Percentiles rank a stretch among this genome's conserved stretches.
Evolutionary conservation across 2,888 invertebrate species (phyloP).

Genomic region (Melinopterus prodromus): DNA sequence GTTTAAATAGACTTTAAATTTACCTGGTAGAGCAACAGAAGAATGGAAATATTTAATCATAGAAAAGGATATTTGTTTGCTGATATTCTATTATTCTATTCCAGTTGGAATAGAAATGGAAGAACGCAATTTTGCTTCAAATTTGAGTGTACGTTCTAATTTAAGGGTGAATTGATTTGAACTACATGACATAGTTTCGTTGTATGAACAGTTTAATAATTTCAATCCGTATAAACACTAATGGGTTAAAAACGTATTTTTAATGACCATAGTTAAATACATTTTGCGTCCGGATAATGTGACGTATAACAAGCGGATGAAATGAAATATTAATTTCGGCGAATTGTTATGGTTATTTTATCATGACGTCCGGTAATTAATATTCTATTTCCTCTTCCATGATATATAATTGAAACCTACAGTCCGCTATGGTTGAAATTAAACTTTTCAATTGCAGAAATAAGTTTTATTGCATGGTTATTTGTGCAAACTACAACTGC

Average conservation of each 20-base stretch:
- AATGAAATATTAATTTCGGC: slow-evolving; percentile 13
- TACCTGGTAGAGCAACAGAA: too few relatives aligned
- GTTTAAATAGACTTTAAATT: too few relatives aligned
- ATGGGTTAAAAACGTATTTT: not conserved
- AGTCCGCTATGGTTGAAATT: not conserved
- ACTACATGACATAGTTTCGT: not conserved
- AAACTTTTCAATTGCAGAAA: not conserved
- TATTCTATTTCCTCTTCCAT: not conserved
- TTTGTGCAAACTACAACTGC: not conserved
- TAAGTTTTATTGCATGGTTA: not conserved
- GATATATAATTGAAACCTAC: not conserved
- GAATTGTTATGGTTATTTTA: not conserved
- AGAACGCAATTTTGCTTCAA: too few relatives aligned
- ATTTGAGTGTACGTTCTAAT: too few relatives aligned
- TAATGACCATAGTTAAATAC: slow-evolving; percentile 8
- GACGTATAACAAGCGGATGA: slow-evolving; percentile 7
- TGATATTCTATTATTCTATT: too few relatives aligned
- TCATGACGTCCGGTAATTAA: not conserved
- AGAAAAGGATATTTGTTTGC: too few relatives aligned
- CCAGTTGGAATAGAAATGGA: too few relatives aligned
- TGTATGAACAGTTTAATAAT: not conserved
- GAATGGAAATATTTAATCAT: too few relatives aligned
- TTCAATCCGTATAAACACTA: slow-evolving; percentile 4
- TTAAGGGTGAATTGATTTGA: not conserved
- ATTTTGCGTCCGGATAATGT: slow-evolving; percentile 17